A percentile compares a stretch with the other conserved stretches of the same genome.
These are phyloP conservation scores for Alethe diademata DNA, from an alignment of 2,113 vertebrate species.

Conservation along the genomic window DNA sequence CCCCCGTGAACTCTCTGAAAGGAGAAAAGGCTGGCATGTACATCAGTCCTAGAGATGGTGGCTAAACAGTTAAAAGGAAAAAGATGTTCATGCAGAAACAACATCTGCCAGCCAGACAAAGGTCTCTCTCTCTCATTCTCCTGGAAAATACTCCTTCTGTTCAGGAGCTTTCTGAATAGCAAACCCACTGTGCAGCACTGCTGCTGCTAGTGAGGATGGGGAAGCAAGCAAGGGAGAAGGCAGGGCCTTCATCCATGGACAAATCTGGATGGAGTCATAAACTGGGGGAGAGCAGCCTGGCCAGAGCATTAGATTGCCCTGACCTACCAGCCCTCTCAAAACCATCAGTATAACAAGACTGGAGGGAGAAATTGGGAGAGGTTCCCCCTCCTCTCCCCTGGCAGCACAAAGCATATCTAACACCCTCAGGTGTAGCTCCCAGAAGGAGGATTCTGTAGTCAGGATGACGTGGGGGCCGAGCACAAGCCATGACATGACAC, in stretches of 20 bases:
- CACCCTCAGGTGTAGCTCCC: neutral
- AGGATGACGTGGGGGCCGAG: neutral
- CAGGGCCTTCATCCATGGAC: neutral
- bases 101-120: slow-evolving; percentile 16
- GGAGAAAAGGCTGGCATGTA: neutral
- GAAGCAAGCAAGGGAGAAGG: neutral
- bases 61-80: slow-evolving; percentile 34
- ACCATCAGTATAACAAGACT: neutral
- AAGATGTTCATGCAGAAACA: neutral
- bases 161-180: neutral
- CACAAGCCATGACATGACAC: neutral
- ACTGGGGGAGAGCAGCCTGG: neutral
- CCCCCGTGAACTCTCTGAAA: neutral
- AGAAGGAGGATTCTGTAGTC: neutral
- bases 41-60: neutral
- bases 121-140: neutral
- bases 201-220: neutral
- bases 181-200: neutral
- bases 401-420: neutral
- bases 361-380: neutral
- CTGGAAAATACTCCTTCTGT: neutral
- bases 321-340: neutral
- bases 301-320: neutral
- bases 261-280: neutral
- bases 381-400: neutral